phyloP scores from a whole-genome alignment of 2,113 vertebrate species.

The Canis aureus region DNA sequence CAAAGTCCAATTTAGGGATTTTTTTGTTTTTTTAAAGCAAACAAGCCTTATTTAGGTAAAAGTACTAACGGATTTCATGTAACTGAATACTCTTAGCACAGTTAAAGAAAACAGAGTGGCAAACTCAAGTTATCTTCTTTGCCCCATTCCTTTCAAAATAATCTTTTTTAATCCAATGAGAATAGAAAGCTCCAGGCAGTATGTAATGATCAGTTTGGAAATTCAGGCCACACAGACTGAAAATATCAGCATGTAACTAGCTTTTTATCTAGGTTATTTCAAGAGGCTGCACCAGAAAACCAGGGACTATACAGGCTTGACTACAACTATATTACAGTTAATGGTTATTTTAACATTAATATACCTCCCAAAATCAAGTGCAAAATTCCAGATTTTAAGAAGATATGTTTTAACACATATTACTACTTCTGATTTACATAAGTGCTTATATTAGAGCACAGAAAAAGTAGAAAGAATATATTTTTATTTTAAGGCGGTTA shows the following conservation, averaged over 20 bases:
- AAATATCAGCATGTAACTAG: constrained; percentile 52
- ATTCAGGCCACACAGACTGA: constrained; percentile 70
- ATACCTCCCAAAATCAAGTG: not conserved
- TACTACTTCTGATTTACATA: not conserved
- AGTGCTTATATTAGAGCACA: not conserved
- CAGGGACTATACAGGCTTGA: not conserved
- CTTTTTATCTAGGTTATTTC: constrained; percentile 73
- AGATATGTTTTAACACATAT: not conserved
- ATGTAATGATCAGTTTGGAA: constrained; percentile 39
- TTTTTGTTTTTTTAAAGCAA: not conserved
- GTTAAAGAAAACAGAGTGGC: not conserved
- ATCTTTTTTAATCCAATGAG: constrained; percentile 42
- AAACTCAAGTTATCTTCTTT: not conserved
- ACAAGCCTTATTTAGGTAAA: not conserved
- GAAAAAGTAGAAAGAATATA: not conserved
- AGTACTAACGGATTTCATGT: not conserved
- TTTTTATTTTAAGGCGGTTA: constrained; percentile 41
- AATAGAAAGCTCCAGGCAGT: constrained; percentile 51
- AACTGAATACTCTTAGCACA: not conserved
- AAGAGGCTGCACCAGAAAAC: constrained; percentile 51
- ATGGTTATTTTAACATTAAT: constrained; percentile 59
- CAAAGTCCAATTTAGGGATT: not conserved
- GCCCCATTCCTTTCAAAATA: constrained; percentile 40
- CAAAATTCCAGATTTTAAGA: not conserved
- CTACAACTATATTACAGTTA: constrained; percentile 26